These are phyloP conservation scores for Zosterops lateralis DNA, from an alignment of 2,113 vertebrate genomes.

Conservation along the genomic window DNA sequence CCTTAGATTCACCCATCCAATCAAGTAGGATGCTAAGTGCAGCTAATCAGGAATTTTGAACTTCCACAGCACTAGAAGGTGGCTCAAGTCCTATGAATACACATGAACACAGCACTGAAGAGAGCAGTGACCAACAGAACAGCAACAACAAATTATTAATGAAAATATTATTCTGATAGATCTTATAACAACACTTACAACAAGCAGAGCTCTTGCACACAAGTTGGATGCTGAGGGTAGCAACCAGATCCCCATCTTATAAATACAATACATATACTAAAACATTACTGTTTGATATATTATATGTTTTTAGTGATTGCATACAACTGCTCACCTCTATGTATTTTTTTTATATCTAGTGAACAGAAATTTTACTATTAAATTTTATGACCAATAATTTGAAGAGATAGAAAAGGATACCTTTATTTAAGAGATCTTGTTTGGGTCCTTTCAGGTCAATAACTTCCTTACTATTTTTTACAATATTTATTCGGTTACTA, in stretches of 20 bases:
- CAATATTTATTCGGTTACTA: not conserved
- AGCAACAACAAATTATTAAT: not conserved
- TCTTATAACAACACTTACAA: not conserved
- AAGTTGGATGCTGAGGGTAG: not conserved
- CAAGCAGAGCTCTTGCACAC: not conserved
- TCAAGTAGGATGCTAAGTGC: not conserved
- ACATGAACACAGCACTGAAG: not conserved
- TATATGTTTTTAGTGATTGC: not conserved
- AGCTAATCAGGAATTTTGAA: not conserved
- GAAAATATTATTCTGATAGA: not conserved
- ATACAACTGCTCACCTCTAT: not conserved
- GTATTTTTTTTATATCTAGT: not conserved
- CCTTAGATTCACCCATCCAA: not conserved
- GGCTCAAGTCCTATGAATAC: not conserved
- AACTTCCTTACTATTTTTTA: not conserved
- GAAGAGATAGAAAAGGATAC: not conserved
- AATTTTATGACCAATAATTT: not conserved
- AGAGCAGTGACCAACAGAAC: not conserved
- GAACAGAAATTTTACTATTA: not conserved
- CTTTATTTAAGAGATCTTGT: not conserved
- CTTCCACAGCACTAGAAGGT: not conserved
- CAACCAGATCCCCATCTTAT: not conserved
- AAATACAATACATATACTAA: not conserved
- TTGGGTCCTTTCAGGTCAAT: not conserved
- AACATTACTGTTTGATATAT: not conserved